Evolutionary conservation across 2,113 vertebrate genomes (phyloP).

Genomic region (Catharus fuscescens): DNA sequence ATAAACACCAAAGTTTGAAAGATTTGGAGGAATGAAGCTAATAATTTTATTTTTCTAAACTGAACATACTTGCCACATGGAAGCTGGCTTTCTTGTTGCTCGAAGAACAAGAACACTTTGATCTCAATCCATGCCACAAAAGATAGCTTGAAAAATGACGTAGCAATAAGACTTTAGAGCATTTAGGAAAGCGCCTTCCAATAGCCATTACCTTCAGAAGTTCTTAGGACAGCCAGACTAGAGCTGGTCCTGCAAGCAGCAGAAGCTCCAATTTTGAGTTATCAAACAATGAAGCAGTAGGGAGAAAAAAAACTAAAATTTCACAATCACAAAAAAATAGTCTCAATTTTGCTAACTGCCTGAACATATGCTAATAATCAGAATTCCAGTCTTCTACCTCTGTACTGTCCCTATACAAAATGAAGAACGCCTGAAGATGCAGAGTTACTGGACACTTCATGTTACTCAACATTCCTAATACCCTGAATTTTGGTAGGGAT

Average conservation of each 20-base stretch:
- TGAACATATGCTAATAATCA: not conserved
- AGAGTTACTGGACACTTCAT: not conserved
- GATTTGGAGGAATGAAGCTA: not conserved
- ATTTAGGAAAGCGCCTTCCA: not conserved
- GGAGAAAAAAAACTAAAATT: not conserved
- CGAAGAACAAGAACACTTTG: not conserved
- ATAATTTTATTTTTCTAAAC: conserved; percentile 1
- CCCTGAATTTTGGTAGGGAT: not conserved
- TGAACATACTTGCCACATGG: not conserved
- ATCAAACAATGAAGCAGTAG: not conserved
- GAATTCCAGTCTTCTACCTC: not conserved
- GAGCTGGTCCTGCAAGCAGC: not conserved
- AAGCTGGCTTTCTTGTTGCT: not conserved
- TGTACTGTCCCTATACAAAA: not conserved
- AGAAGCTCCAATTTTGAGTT: not conserved
- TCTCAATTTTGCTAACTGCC: not conserved
- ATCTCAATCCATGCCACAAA: not conserved
- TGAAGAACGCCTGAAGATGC: not conserved
- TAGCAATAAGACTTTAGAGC: not conserved
- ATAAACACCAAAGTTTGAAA: not conserved
- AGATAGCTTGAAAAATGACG: not conserved
- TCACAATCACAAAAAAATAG: not conserved
- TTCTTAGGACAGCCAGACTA: not conserved
- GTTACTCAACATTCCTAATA: not conserved
- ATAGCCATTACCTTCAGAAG: conserved; percentile 2